Percentiles rank a stretch among this genome's conserved stretches.
Conservation (phyloP, 2,888 invertebrate species). For the Notodonta ziczac region DNA sequence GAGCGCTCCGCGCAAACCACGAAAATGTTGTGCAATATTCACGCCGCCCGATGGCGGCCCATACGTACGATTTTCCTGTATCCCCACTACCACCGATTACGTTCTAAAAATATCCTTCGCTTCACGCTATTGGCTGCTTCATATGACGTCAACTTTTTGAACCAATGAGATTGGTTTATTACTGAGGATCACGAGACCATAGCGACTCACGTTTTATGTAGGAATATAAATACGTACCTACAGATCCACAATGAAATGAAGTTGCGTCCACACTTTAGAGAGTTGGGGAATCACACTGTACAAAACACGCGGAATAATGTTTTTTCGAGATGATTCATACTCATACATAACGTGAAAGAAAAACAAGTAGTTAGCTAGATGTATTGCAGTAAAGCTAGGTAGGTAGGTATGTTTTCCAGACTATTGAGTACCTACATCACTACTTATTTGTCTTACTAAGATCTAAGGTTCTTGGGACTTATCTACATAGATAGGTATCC, state of each 20-base stretch:
- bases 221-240: neutral
- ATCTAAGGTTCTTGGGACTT: too few species aligned
- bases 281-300: conserved; percentile 55
- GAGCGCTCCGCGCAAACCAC: conserved; percentile 55
- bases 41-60: conserved; percentile 40
- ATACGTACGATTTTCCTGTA: conserved; percentile 70
- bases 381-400: neutral
- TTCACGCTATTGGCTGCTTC: conserved; percentile 56
- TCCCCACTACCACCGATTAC: conserved; percentile 63
- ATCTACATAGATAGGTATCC: too few species aligned
- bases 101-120: conserved; percentile 76
- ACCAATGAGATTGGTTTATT: conserved; percentile 58
- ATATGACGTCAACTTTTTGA: conserved; percentile 67
- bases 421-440: too few species aligned
- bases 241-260: conserved; percentile 6
- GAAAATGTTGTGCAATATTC: conserved; percentile 78
- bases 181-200: conserved; percentile 70
- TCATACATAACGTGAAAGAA: conserved; percentile 11
- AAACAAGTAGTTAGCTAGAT: conserved; percentile 14
- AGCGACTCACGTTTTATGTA: conserved; percentile 34
- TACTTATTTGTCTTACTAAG: too few species aligned
- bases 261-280: conserved; percentile 23
- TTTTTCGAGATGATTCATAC: conserved; percentile 48
- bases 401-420: neutral
- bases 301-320: conserved; percentile 42